Percentiles rank a stretch among this genome's conserved stretches.
Conservation (phyloP, 2,797 vertebrate genomes). For the Hipposideros larvatus region DNA sequence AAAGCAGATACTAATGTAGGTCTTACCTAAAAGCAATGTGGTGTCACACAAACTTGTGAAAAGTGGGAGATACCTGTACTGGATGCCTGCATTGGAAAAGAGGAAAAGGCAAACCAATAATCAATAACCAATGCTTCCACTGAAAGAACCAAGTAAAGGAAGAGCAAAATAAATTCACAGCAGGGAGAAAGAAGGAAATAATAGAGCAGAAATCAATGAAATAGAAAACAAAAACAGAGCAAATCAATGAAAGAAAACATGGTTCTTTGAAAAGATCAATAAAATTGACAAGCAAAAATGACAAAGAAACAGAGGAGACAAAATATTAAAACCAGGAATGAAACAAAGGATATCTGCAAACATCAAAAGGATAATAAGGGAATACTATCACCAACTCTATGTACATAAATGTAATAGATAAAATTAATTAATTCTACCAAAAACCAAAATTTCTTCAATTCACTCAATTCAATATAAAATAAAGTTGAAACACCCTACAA, state of each 20-base stretch:
- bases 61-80: not conserved
- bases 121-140: not conserved
- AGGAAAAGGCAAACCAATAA: not conserved
- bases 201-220: not conserved
- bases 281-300: not conserved
- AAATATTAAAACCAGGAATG: not conserved
- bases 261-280: not conserved
- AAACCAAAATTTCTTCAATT: not conserved
- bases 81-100: not conserved
- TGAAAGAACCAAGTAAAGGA: not conserved
- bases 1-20: not conserved
- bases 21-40: not conserved
- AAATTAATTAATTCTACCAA: not conserved
- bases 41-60: not conserved
- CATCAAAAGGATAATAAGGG: not conserved
- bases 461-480: not conserved
- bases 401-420: not conserved
- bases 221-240: not conserved
- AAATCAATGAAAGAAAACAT: not conserved
- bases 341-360: not conserved
- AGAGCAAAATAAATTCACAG: not conserved
- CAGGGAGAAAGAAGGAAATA: not conserved
- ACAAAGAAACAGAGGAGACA: not conserved
- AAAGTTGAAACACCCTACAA: not conserved
- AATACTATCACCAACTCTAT: not conserved